Percentiles rank a stretch among this genome's conserved stretches.
Evolutionary conservation across 2,888 invertebrate species (phyloP).

Genomic region (Ecliptopera silaceata): DNA sequence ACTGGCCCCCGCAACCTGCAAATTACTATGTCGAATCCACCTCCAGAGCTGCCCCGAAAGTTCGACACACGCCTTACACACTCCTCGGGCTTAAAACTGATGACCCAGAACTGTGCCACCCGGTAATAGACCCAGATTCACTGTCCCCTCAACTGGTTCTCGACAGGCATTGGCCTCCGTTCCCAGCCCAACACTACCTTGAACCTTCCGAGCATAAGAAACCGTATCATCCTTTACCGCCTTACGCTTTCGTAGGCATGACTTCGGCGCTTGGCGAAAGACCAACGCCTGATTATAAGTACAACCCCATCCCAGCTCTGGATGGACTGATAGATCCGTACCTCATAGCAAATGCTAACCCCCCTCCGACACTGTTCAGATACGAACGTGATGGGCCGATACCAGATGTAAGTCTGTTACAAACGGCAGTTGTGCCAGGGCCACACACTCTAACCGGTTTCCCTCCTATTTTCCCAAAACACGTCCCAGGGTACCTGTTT

Average conservation of each 20-base stretch:
- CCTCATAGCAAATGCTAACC: slow-evolving; percentile 59
- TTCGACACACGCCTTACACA: slow-evolving; percentile 66
- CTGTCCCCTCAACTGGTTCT: slow-evolving; percentile 66
- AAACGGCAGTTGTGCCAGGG: slow-evolving; percentile 63
- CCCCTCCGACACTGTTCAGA: slow-evolving; percentile 69
- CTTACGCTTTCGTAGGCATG: slow-evolving; percentile 74
- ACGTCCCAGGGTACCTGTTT: slow-evolving; percentile 77
- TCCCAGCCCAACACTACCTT: slow-evolving; percentile 74
- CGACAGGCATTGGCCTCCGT: slow-evolving; percentile 75
- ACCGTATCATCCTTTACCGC: slow-evolving; percentile 66
- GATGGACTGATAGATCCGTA: slow-evolving; percentile 72
- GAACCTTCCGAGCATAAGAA: slow-evolving; percentile 65
- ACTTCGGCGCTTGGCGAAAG: slow-evolving; percentile 71
- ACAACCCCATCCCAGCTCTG: slow-evolving; percentile 67
- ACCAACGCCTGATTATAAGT: slow-evolving; percentile 70
- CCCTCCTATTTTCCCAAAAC: slow-evolving; percentile 75
- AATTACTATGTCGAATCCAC: slow-evolving; percentile 73
- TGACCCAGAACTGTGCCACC: slow-evolving; percentile 59
- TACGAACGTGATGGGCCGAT: slow-evolving; percentile 75
- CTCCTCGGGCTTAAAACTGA: slow-evolving; percentile 72
- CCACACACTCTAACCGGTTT: slow-evolving; percentile 73
- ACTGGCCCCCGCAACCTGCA: slow-evolving; percentile 73
- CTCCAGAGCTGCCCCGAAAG: slow-evolving; percentile 53
- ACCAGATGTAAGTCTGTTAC: slow-evolving; percentile 63
- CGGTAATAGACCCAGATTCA: slow-evolving; percentile 66